Evolutionary conservation across 2,113 vertebrate species (phyloP).

Genomic region (Campylomormyrus numenius): DNA sequence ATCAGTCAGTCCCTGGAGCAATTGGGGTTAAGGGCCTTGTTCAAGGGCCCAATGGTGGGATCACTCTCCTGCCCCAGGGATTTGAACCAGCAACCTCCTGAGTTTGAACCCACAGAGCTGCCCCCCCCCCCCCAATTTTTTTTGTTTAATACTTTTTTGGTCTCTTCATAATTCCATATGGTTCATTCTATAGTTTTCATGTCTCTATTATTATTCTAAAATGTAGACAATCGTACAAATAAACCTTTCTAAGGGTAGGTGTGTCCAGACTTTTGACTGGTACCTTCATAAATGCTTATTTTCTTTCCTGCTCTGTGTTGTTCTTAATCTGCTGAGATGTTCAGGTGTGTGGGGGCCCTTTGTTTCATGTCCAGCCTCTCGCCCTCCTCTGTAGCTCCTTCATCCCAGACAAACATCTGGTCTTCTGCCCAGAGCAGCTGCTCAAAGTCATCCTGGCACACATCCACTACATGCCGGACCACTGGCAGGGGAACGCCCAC

Average conservation of each 20-base stretch:
- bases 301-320: neutral
- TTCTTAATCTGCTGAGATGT: neutral
- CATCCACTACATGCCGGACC: conserved; percentile 98
- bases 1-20: neutral
- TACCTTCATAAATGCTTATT: neutral
- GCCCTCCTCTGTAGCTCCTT: conserved; percentile 70
- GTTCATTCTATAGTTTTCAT: neutral
- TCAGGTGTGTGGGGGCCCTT: neutral
- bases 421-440: conserved; percentile 96
- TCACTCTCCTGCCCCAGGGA: neutral
- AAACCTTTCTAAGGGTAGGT: neutral
- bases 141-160: neutral
- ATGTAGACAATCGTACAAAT: neutral
- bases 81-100: neutral
- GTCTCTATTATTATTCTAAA: neutral
- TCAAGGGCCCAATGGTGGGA: too few species aligned
- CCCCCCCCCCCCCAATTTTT: neutral
- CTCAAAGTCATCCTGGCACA: conserved; percentile 90
- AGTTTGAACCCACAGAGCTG: neutral
- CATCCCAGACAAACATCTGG: conserved; percentile 94
- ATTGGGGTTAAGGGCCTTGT: too few species aligned
- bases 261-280: neutral
- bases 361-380: neutral
- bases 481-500: conserved; percentile 97
- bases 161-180: neutral